Evolutionary conservation across 2,888 invertebrate genomes (phyloP), one percentile per base, ranked within the genome.

Genomic region (Patella pellucida): DNA sequence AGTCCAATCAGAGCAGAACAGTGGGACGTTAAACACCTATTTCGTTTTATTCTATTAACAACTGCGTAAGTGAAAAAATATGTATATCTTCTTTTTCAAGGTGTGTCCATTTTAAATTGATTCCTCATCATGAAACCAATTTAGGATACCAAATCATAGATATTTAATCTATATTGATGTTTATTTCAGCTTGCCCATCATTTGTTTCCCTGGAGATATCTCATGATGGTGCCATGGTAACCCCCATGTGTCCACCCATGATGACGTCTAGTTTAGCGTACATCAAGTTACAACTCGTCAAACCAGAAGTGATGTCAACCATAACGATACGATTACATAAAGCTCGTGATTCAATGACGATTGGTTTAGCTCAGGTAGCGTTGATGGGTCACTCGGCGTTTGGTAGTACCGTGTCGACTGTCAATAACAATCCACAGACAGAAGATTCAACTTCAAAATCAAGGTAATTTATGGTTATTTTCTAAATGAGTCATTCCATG

Each of bases 161-260:
- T 31, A 15, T 54, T 73, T 23, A 50, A 52, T 1, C 31, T 51
- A n/a, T 56, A 31, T 73, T 70, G n/a, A 27, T 41, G 9, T 62
- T 68, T 68, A 71, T 87, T 89, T 23, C 90, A 94, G 95, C 97
- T 0, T 96, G 96, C 85, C 97, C 97, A 52, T 85, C 89, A 0
- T 96, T 95, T 4, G 96, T 97, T 31, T 95, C 95, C 15, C 92
- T 97, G 77, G 97, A 97, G 91, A 94, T 95, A 76, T 94, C 96
- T 0, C 94, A 96, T 0, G 96, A 96, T 90, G 95, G 95, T 76
- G 92, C 94, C 27, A 94, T 95, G 7, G 92, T 96, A 50, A 94
- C 95, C 3, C 96, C 97, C 3, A 94, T 96, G 51, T 95, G 96
- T 81, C 94, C 96, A 31, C 97, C 97, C 1, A 93, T 96, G 90